Percentiles rank a stretch among this genome's conserved stretches.
Evolutionary conservation across 2,888 invertebrate species (phyloP).

Genomic region (Tenthredo amoena): DNA sequence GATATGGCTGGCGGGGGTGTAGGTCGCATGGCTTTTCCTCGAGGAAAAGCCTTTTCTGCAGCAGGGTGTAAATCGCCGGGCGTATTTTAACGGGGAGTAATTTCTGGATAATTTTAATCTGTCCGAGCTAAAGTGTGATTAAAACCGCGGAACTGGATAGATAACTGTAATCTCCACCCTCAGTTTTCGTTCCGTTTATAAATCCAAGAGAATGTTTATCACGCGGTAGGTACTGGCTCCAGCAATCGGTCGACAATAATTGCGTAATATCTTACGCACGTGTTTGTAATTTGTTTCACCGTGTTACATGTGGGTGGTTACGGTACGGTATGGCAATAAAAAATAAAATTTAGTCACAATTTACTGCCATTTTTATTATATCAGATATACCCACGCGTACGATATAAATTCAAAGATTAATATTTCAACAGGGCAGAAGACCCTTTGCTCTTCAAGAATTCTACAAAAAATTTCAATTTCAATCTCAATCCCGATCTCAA

Average conservation of each 20-base stretch:
- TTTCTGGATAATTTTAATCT: slow-evolving; percentile 51
- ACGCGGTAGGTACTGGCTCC: neutral
- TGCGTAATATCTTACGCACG: slow-evolving; percentile 35
- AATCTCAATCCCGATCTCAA: slow-evolving; percentile 21
- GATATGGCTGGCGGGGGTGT: neutral
- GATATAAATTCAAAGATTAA: slow-evolving; percentile 20
- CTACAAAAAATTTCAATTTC: neutral
- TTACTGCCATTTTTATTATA: slow-evolving; percentile 4
- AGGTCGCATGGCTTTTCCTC: neutral
- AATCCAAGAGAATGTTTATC: slow-evolving; percentile 45
- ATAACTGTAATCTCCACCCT: slow-evolving; percentile 44
- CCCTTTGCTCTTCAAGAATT: neutral
- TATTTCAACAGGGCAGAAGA: neutral
- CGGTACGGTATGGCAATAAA: neutral
- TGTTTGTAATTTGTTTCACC: slow-evolving; percentile 30
- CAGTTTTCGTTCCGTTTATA: slow-evolving; percentile 44
- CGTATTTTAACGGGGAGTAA: slow-evolving; percentile 46
- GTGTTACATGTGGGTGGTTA: neutral
- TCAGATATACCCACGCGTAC: neutral
- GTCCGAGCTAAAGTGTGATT: slow-evolving; percentile 42
- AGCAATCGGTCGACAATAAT: slow-evolving; percentile 37
- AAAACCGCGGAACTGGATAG: slow-evolving; percentile 49
- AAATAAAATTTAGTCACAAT: slow-evolving; percentile 17
- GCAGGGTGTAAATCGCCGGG: slow-evolving; percentile 34
- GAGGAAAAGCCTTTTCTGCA: slow-evolving; percentile 15